These are phyloP conservation scores for Lycophotia porphyrea DNA, from an alignment of 2,888 invertebrate species.

Conservation along the genomic window DNA sequence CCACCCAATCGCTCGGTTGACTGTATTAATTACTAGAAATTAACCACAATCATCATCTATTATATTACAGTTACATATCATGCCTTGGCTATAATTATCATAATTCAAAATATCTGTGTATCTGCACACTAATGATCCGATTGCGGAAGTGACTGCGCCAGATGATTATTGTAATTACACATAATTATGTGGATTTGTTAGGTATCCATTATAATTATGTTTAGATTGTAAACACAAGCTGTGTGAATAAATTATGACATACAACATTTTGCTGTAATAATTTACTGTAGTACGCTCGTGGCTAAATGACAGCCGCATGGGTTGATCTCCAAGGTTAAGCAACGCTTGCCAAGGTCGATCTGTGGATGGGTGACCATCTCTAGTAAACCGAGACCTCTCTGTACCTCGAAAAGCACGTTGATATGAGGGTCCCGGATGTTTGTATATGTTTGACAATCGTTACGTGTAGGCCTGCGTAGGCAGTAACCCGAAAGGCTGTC, in stretches of 20 bases:
- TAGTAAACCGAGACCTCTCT: too few species aligned
- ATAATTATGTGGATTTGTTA: background rate
- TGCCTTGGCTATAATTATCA: background rate
- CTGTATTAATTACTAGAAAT: constrained; percentile 12
- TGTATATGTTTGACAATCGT: too few species aligned
- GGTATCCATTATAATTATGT: too few species aligned
- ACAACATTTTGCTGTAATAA: background rate
- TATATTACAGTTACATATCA: background rate
- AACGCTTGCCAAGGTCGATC: too few species aligned
- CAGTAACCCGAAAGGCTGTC: too few species aligned
- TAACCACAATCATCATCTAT: constrained; percentile 13
- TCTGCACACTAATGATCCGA: background rate
- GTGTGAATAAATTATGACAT: background rate
- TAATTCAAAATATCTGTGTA: background rate
- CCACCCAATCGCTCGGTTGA: background rate
- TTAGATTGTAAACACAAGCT: background rate
- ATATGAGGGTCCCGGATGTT: too few species aligned
- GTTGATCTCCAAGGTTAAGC: too few species aligned
- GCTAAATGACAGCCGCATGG: too few species aligned
- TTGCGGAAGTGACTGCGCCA: constrained; percentile 1
- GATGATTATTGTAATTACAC: background rate
- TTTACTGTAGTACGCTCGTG: too few species aligned
- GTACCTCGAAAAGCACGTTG: too few species aligned
- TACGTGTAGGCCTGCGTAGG: too few species aligned
- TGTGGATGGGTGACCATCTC: too few species aligned